Base-by-base conservation (phyloP, 2,113 vertebrate species). In the Pseudopipra pipra region DNA sequence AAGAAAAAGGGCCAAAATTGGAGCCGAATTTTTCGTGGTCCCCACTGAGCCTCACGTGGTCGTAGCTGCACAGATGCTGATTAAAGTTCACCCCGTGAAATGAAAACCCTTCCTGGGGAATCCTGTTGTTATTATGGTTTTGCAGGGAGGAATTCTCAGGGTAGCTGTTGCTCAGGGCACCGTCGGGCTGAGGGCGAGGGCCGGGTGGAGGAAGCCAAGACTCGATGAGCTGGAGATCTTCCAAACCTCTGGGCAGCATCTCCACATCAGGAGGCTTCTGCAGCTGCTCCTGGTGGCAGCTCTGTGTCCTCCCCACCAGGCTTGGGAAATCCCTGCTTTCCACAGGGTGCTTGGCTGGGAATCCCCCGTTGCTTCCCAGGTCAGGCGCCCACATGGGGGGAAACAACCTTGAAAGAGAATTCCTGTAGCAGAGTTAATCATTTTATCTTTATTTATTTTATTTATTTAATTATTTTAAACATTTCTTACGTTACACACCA, bases 381-480 rank as follows among this genome's bases (percentile, higher is more conserved):
- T 96, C 95, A 47, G 96, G 47, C 12, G 95, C 25, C 97, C 97
- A 98, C 31, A 92, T 1, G 2, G 97, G 90, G n/a, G 97, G 97
- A 66, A 98, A 98, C 49, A 98, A 78, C 5, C 93, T 95, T 0
- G 98, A 97, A 1, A 97, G 95, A 39, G 97, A 96, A 89, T 97
- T 97, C 98, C 98, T 98, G 93, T 1, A 91, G 89, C 5, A 44
- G 65, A 91, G 27, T 18, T 37, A 31, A 90, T 59, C 20, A 71
- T 27, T 51, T 25, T 25, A 25, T 25, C 27, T 51, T 51, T 51
- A 27, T 51, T 27, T 27, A 51, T 51, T 41, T 51, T 15, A 51
- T 15, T 51, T 27, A 51, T 15, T 1, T 54, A 66, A 70, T 3
- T 2, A 33, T 19, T 19, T 25, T 3, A 73, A 49, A 12, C 3